Percentiles rank a stretch among this genome's conserved stretches.
Evolutionary conservation across 2,797 vertebrate species (phyloP).

Genomic region (Cetoscarus ocellatus): DNA sequence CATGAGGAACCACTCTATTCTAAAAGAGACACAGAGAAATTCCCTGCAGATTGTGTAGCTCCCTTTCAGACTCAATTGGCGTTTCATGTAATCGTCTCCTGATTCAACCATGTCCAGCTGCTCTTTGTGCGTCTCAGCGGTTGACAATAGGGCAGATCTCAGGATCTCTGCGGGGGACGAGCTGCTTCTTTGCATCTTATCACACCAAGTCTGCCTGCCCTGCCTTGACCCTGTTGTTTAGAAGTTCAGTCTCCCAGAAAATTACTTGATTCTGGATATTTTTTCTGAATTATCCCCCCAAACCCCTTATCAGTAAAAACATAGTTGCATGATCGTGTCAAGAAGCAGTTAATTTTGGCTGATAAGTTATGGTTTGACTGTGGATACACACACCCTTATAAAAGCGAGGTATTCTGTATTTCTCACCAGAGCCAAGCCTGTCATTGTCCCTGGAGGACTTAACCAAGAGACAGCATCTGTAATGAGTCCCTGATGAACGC

Average conservation of each 20-base stretch:
- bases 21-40: slow-evolving; percentile 56
- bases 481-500: slow-evolving; percentile 86
- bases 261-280: slow-evolving; percentile 57
- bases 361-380: slow-evolving; percentile 12
- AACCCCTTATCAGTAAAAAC: slow-evolving; percentile 32
- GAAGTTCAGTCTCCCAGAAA: slow-evolving; percentile 77
- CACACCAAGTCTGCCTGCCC: slow-evolving; percentile 49
- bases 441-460: slow-evolving; percentile 55
- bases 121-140: slow-evolving; percentile 77
- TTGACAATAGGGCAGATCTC: slow-evolving; percentile 81
- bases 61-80: slow-evolving; percentile 83
- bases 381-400: not conserved
- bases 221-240: slow-evolving; percentile 54
- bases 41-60: slow-evolving; percentile 60
- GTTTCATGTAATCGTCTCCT: slow-evolving; percentile 84
- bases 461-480: slow-evolving; percentile 73
- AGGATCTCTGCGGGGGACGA: slow-evolving; percentile 75
- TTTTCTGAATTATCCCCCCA: slow-evolving; percentile 42
- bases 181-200: slow-evolving; percentile 72
- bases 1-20: slow-evolving; percentile 50
- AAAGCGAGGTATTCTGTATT: slow-evolving; percentile 40
- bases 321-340: slow-evolving; percentile 38
- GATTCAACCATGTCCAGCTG: slow-evolving; percentile 84
- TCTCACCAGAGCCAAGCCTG: slow-evolving; percentile 34
- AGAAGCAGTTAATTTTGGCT: slow-evolving; percentile 18